phyloP scores from a whole-genome alignment of 2,113 vertebrate genomes.

The Cryptotis parvus region DNA sequence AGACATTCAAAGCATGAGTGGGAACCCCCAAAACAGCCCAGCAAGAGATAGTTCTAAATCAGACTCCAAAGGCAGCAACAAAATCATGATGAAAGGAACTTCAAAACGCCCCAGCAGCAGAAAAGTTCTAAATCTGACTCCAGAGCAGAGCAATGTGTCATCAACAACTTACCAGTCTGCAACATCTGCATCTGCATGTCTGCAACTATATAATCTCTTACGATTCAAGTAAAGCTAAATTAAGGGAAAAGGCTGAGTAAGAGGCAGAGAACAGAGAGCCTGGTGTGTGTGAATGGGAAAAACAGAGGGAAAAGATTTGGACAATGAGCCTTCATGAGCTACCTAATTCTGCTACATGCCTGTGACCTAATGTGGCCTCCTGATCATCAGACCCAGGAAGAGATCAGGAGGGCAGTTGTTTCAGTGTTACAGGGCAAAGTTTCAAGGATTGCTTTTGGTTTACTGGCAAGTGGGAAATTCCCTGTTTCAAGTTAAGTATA shows the following conservation, averaged over 20 bases:
- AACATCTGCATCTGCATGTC: too few species aligned
- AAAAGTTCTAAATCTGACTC: too few species aligned
- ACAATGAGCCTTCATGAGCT: slow-evolving; percentile 22
- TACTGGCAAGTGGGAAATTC: slow-evolving; percentile 76
- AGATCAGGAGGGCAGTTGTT: neutral
- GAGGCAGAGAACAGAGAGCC: slow-evolving; percentile 15
- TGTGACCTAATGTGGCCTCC: slow-evolving; percentile 10
- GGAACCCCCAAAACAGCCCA: slow-evolving; percentile 20
- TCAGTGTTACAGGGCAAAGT: slow-evolving; percentile 69
- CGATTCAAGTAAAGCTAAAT: slow-evolving; percentile 71
- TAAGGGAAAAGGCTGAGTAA: slow-evolving; percentile 11
- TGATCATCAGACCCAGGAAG: neutral
- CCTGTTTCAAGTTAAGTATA: slow-evolving; percentile 77
- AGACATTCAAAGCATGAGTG: slow-evolving; percentile 40
- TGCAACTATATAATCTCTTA: too few species aligned
- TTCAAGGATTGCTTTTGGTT: slow-evolving; percentile 80
- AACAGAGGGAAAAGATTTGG: slow-evolving; percentile 5
- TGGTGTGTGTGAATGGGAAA: neutral
- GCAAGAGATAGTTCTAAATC: slow-evolving; percentile 19
- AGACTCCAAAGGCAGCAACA: too few species aligned
- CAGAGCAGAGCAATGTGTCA: too few species aligned
- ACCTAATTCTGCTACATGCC: slow-evolving; percentile 60
- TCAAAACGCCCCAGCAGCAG: too few species aligned
- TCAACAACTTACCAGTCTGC: too few species aligned
- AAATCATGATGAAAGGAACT: too few species aligned